phyloP scores from a whole-genome alignment of 2,797 vertebrate genomes.

The Prunella strophiata region DNA sequence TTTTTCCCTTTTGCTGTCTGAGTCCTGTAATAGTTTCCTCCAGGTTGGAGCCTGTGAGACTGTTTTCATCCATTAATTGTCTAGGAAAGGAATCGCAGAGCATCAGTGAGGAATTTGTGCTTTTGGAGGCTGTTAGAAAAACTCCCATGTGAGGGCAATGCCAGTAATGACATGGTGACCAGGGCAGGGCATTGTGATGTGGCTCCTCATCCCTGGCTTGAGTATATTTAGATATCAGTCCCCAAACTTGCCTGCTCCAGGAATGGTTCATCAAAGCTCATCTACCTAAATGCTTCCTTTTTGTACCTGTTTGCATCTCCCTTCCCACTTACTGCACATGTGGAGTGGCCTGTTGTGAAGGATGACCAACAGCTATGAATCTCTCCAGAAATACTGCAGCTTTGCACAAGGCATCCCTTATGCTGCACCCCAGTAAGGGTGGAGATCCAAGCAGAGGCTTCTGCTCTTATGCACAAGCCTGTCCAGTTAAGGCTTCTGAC shows the following conservation, averaged over 20 bases:
- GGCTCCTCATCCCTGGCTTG: not conserved
- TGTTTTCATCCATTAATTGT: not conserved
- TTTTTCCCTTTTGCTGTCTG: not conserved
- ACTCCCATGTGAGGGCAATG: not conserved
- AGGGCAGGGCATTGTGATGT: not conserved
- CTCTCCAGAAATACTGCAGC: not conserved
- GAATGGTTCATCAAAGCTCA: not conserved
- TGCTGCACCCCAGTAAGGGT: not conserved
- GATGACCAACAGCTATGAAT: not conserved
- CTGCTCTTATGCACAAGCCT: not conserved
- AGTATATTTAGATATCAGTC: not conserved
- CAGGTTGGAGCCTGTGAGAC: not conserved
- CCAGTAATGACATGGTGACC: rapidly evolving
- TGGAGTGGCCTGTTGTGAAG: not conserved
- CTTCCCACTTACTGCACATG: not conserved
- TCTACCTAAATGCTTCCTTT: not conserved
- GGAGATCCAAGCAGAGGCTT: not conserved
- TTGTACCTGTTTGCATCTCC: not conserved
- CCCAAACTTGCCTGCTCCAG: not conserved
- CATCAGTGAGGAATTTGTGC: not conserved
- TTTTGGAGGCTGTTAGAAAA: not conserved
- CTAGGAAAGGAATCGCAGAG: not conserved
- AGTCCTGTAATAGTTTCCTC: not conserved
- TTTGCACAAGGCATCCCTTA: not conserved
- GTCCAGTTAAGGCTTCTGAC: not conserved